These are phyloP conservation scores for Sebastes umbrosus DNA, from an alignment of 2,797 vertebrate species.

Conservation along the genomic window DNA sequence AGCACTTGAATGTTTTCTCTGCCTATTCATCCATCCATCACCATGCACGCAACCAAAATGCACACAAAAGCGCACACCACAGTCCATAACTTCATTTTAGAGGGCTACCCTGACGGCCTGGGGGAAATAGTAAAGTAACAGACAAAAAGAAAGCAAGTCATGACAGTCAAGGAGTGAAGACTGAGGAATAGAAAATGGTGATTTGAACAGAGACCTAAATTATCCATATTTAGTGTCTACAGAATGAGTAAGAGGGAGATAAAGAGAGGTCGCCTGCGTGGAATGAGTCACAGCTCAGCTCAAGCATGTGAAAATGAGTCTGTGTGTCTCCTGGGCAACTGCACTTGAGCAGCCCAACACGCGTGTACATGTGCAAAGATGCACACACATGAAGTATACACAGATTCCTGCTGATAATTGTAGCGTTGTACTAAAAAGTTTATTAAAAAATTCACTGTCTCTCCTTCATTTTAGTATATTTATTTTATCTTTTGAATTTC, in stretches of 20 bases:
- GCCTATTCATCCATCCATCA: not conserved
- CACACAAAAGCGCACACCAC: not conserved
- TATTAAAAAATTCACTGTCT: not conserved
- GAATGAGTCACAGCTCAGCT: slow-evolving; percentile 71
- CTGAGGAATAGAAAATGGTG: not conserved
- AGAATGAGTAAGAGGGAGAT: slow-evolving; percentile 18
- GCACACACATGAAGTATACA: not conserved
- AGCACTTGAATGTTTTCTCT: not conserved
- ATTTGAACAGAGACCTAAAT: slow-evolving; percentile 38
- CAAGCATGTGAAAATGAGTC: slow-evolving; percentile 62
- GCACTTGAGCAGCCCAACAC: slow-evolving; percentile 28
- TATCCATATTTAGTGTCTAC: slow-evolving; percentile 33
- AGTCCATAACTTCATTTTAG: not conserved
- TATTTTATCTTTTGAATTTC: no score
- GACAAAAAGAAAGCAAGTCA: not conserved
- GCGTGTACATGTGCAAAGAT: not conserved
- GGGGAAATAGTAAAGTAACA: not conserved
- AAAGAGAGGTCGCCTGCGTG: not conserved
- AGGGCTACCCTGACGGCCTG: not conserved
- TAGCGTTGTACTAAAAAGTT: not conserved
- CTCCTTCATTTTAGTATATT: no score
- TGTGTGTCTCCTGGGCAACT: slow-evolving; percentile 74
- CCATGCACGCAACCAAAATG: accelerated
- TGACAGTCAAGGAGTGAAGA: not conserved
- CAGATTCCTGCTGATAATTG: not conserved